Evolutionary conservation across 2,888 invertebrate species (phyloP), one percentile per base, ranked within the genome.

Genomic region (Gymnoscelis rufifasciata): DNA sequence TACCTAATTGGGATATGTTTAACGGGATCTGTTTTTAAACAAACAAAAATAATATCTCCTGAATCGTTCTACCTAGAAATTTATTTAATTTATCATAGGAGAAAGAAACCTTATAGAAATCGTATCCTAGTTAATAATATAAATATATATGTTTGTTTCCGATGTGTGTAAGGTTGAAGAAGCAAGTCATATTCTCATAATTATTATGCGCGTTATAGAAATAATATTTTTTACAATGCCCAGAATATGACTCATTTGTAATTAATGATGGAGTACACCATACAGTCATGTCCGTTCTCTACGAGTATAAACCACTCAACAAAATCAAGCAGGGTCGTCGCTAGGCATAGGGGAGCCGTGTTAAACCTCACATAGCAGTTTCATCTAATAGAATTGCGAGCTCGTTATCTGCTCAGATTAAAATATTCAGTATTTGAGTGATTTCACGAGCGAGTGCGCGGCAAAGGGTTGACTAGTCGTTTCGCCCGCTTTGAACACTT

Each of bases 391-490:
- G 84, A 86, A 88, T 87, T 84, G 84, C 80, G 79, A 86, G 81
- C 88, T 88, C 84, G 88, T 88, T 88, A 88, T 88, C 86, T 87
- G 87, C 78, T 80, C 86, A 87, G 88, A 88, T 88, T 88, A 88
- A 88, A 88, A 88, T 88, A 88, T 88, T 88, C 87, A 88, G 87
- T 87, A 88, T 88, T 88, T 87, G 88, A 88, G 87, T 88, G 88
- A 88, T 88, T 88, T 88, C 83, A 88, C 88, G 88, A 87, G 76
- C 78, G 88, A 88, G 79, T 84, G 88, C 74, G 76, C 84, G 86
- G 79, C 86, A 88, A 88, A 88, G 88, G 88, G 88, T 86, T 88
- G 84, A 81, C 83, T 84, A 83, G 83, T 83, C 84, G 84, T 72
- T 81, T 78, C 78, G 67, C 77, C 72, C 83, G 83, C 87, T 87